A percentile compares a stretch with the other conserved stretches of the same genome.
These are phyloP conservation scores for Trichopoda pennipes DNA, from an alignment of 2,888 invertebrate species.

Conservation along the genomic window DNA sequence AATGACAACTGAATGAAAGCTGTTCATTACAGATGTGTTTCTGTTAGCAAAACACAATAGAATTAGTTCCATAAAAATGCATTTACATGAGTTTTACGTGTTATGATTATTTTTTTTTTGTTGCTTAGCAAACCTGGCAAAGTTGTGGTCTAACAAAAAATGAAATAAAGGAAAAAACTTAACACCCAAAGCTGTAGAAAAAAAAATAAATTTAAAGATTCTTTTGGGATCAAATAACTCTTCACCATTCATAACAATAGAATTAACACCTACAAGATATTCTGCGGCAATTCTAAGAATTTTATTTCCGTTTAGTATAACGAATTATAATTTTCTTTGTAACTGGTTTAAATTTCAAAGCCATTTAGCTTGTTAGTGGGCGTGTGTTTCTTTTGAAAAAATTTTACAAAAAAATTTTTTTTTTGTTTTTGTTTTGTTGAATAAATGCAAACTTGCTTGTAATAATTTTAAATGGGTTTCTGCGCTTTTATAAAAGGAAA, in stretches of 20 bases:
- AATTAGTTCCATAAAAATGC: slow-evolving; percentile 68
- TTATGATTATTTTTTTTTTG: slow-evolving; percentile 39
- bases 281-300: slow-evolving; percentile 49
- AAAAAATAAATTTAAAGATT: slow-evolving; percentile 32
- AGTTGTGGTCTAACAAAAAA: slow-evolving; percentile 46
- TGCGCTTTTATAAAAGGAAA: neutral
- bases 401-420: too few species aligned
- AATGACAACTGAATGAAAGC: slow-evolving; percentile 67
- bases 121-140: slow-evolving; percentile 9
- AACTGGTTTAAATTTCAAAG: slow-evolving; percentile 13
- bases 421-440: neutral
- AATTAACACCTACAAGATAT: slow-evolving; percentile 42
- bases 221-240: slow-evolving; percentile 28
- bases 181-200: too few species aligned
- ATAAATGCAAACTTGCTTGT: slow-evolving; percentile 32
- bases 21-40: slow-evolving; percentile 58
- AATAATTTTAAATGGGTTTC: slow-evolving; percentile 24
- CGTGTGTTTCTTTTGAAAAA: slow-evolving; percentile 10
- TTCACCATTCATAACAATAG: slow-evolving; percentile 32
- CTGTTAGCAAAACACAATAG: slow-evolving; percentile 50
- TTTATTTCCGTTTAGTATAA: neutral
- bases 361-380: slow-evolving; percentile 25
- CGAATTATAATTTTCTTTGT: slow-evolving; percentile 27
- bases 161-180: neutral
- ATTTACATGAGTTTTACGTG: slow-evolving; percentile 68